Conservation (phyloP, 2,888 invertebrate genomes). For the Ichneumon xanthorius region DNA sequence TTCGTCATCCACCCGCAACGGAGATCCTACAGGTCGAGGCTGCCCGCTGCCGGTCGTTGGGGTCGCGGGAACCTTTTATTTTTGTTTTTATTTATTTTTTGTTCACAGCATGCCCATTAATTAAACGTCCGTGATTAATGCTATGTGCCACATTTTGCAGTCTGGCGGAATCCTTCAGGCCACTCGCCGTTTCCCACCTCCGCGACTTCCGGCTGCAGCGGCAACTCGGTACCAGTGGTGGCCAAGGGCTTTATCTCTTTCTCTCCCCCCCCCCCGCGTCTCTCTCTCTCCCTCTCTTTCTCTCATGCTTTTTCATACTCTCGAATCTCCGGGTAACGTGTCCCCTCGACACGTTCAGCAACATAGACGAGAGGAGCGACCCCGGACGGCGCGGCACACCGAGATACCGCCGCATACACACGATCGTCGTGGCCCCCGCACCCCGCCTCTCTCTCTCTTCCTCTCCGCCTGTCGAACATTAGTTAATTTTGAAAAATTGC, state of each 20-base stretch:
- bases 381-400: slow-evolving; percentile 43
- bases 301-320: slow-evolving; percentile 22
- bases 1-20: not conserved
- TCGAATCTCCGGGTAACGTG: slow-evolving; percentile 27
- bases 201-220: slow-evolving; percentile 44
- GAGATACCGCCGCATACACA: slow-evolving; percentile 7
- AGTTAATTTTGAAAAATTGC: slow-evolving; percentile 84
- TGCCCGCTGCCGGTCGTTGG: slow-evolving; percentile 1
- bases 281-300: not conserved
- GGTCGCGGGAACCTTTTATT: slow-evolving; percentile 27
- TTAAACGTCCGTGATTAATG: slow-evolving; percentile 80
- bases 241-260: slow-evolving; percentile 37
- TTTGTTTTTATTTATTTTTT: slow-evolving; percentile 14
- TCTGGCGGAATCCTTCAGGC: slow-evolving; percentile 65
- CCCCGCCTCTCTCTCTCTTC: not conserved
- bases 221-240: slow-evolving; percentile 31
- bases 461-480: slow-evolving; percentile 80
- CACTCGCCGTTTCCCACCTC: slow-evolving; percentile 50
- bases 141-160: slow-evolving; percentile 70
- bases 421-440: not conserved
- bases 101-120: slow-evolving; percentile 73
- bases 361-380: slow-evolving; percentile 47
- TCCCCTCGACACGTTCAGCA: slow-evolving; percentile 30
- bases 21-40: not conserved
- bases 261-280: not conserved